phyloP scores from a whole-genome alignment of 1,140 invertebrate species.

The Lordiphosa stackelbergi region DNA sequence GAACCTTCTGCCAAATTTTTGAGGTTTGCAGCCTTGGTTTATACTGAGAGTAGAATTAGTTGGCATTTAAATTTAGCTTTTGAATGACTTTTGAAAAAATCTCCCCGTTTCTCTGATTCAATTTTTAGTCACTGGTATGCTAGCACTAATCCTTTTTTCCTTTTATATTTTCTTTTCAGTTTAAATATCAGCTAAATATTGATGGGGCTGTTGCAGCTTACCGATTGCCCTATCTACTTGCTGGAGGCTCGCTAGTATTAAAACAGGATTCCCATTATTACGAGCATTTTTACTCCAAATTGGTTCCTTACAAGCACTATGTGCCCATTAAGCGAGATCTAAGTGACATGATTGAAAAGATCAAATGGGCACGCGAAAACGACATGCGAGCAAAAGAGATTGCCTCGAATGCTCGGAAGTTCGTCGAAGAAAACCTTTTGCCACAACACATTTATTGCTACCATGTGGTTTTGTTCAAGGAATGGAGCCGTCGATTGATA shows the following conservation, averaged over 20 bases:
- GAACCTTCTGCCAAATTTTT: too few species aligned
- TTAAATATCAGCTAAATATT: constrained; percentile 96
- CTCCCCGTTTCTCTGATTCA: too few species aligned
- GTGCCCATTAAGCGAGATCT: constrained; percentile 89
- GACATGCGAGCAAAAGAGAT: constrained; percentile 86
- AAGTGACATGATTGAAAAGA: constrained; percentile 86
- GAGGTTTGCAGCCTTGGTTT: too few species aligned
- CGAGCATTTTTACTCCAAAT: constrained; percentile 93
- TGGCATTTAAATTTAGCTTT: too few species aligned
- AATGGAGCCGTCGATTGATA: constrained; percentile 86
- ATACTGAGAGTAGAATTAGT: too few species aligned
- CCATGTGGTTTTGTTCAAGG: constrained; percentile 86
- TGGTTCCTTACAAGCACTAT: constrained; percentile 89
- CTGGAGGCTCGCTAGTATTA: constrained; percentile 90
- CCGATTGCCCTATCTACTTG: constrained; percentile 93
- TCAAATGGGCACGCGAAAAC: constrained; percentile 89
- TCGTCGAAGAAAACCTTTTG: constrained; percentile 87
- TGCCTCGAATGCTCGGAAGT: constrained; percentile 83
- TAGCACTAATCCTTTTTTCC: too few species aligned
- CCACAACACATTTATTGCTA: constrained; percentile 94
- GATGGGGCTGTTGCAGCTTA: constrained; percentile 98
- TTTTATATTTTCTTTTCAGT: constrained; percentile 81
- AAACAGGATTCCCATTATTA: constrained; percentile 96
- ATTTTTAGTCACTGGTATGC: too few species aligned
- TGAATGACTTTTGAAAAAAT: too few species aligned